phyloP scores from a whole-genome alignment of 1,140 invertebrate species.

The Drosophila virilis region DNA sequence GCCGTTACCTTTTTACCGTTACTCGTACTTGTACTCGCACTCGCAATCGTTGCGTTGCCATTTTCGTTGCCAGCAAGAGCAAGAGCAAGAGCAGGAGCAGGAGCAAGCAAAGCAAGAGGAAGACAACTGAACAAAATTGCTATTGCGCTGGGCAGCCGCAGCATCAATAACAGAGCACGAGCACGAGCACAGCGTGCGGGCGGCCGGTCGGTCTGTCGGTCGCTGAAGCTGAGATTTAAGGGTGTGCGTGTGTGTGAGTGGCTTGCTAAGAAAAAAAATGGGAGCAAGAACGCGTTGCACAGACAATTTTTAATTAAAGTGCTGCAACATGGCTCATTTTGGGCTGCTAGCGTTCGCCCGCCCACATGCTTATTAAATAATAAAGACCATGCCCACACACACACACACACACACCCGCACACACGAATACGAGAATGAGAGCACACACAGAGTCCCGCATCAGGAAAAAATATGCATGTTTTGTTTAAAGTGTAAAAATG shows the following conservation, averaged over 20 bases:
- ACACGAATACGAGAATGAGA: neutral
- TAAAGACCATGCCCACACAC: slow-evolving; percentile 63
- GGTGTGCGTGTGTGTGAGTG: slow-evolving; percentile 25
- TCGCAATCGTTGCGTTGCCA: slow-evolving; percentile 28
- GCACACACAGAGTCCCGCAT: neutral
- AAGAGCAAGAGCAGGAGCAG: neutral
- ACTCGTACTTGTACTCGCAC: slow-evolving; percentile 21
- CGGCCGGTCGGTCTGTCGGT: neutral
- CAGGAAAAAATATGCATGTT: slow-evolving; percentile 16
- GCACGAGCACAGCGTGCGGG: slow-evolving; percentile 10
- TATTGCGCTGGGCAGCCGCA: slow-evolving; percentile 72
- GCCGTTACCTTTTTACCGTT: slow-evolving; percentile 57
- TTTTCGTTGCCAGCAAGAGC: slow-evolving; percentile 18
- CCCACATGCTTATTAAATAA: slow-evolving; percentile 71
- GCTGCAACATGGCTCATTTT: slow-evolving; percentile 47
- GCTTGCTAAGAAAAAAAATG: slow-evolving; percentile 28
- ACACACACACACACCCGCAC: slow-evolving; percentile 13
- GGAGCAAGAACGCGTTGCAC: slow-evolving; percentile 33
- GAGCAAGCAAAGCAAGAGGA: slow-evolving; percentile 56
- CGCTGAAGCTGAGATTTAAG: slow-evolving; percentile 36
- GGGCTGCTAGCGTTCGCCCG: slow-evolving; percentile 34
- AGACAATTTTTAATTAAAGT: slow-evolving; percentile 67
- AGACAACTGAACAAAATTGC: slow-evolving; percentile 74
- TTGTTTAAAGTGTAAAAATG: slow-evolving; percentile 26
- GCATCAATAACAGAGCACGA: slow-evolving; percentile 62